Conservation (phyloP, 2,888 invertebrate genomes). For the Sussaba pulchella region DNA sequence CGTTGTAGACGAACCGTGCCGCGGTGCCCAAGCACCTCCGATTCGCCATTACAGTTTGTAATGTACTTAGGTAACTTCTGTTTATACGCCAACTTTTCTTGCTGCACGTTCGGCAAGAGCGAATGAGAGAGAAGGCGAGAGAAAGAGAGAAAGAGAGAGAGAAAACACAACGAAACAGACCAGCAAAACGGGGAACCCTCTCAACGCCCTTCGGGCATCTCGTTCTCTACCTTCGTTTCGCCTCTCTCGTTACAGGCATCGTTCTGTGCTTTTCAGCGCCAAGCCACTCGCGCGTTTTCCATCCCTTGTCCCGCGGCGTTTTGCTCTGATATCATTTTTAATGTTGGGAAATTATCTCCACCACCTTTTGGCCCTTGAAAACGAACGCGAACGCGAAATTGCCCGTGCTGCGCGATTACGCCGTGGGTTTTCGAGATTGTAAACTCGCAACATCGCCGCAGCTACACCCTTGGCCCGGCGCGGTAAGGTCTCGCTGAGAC, state of each 20-base stretch:
- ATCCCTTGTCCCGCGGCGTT: slow-evolving; percentile 78
- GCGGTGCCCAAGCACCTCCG: slow-evolving; percentile 74
- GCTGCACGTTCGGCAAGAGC: slow-evolving; percentile 46
- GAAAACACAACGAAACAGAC: background rate
- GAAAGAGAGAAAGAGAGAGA: no score
- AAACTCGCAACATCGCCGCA: background rate
- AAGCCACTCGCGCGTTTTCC: slow-evolving; percentile 74
- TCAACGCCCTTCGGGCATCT: slow-evolving; percentile 62
- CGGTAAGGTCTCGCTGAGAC: slow-evolving; percentile 10
- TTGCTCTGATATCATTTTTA: slow-evolving; percentile 82
- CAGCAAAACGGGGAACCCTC: slow-evolving; percentile 59
- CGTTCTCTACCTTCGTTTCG: slow-evolving; percentile 70
- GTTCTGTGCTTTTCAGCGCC: slow-evolving; percentile 40
- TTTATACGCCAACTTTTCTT: slow-evolving; percentile 83
- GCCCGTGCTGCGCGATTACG: background rate
- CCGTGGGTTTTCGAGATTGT: slow-evolving; percentile 9
- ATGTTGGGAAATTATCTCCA: slow-evolving; percentile 82
- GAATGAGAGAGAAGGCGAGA: no score
- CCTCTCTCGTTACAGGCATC: slow-evolving; percentile 68
- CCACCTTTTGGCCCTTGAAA: slow-evolving; percentile 63
- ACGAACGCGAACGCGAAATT: slow-evolving; percentile 1
- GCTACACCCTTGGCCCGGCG: slow-evolving; percentile 19
- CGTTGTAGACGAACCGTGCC: slow-evolving; percentile 72
- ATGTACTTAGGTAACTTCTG: slow-evolving; percentile 84
- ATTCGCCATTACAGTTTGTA: slow-evolving; percentile 84